Conservation (phyloP, 2,797 vertebrate genomes). For the Danionella dracula region DNA sequence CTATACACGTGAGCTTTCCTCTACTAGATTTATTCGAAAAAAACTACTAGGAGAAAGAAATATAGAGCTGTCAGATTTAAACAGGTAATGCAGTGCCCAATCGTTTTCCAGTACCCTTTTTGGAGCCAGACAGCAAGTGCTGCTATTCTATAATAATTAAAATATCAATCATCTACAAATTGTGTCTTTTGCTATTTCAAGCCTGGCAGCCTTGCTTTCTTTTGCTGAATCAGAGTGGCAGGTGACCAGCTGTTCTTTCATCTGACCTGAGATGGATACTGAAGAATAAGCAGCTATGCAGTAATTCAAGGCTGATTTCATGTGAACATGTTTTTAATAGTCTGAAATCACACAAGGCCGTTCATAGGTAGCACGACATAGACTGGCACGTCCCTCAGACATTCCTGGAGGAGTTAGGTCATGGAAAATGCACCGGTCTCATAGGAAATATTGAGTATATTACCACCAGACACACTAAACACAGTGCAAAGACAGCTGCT, state of each 20-base stretch:
- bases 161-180: slow-evolving; percentile 42
- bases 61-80: slow-evolving; percentile 32
- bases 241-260: not conserved
- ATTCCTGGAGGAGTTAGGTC: slow-evolving; percentile 53
- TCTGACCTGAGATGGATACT: slow-evolving; percentile 9
- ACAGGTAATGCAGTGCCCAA: slow-evolving; percentile 28
- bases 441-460: slow-evolving; percentile 48
- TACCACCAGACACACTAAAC: slow-evolving; percentile 42
- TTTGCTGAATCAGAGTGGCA: not conserved
- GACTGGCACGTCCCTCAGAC: slow-evolving; percentile 45
- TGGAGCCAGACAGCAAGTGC: slow-evolving; percentile 38
- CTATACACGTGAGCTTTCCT: not conserved
- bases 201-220: slow-evolving; percentile 7
- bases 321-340: slow-evolving; percentile 21
- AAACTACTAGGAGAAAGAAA: slow-evolving; percentile 19
- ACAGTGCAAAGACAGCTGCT: slow-evolving; percentile 33
- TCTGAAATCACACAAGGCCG: slow-evolving; percentile 25
- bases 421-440: slow-evolving; percentile 53
- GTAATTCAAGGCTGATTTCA: slow-evolving; percentile 40
- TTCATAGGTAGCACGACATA: slow-evolving; percentile 47
- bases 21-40: slow-evolving; percentile 24
- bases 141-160: slow-evolving; percentile 43
- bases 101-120: slow-evolving; percentile 35
- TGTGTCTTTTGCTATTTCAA: slow-evolving; percentile 28
- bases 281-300: not conserved